Percentiles rank a stretch among this genome's conserved stretches.
These are phyloP conservation scores for Cephus nigrinus DNA, from an alignment of 2,888 invertebrate genomes.

Conservation along the genomic window DNA sequence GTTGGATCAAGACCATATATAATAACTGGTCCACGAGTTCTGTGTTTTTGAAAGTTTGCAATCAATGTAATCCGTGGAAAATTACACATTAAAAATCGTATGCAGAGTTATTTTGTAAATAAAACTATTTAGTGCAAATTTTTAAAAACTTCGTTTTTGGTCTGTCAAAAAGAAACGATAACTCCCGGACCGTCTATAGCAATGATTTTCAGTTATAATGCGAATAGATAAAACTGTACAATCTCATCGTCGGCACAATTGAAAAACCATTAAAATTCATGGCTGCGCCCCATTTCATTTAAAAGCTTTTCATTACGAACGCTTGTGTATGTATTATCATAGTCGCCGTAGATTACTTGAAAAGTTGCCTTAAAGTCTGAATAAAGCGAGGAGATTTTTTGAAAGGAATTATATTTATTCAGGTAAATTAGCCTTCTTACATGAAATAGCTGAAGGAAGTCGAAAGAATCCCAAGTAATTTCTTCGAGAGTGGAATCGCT, in stretches of 20 bases:
- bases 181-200: not conserved
- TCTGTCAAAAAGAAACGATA: not conserved
- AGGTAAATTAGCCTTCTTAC: not conserved
- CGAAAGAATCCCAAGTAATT: not conserved
- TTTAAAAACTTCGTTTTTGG: not conserved
- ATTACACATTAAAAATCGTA: too few species aligned
- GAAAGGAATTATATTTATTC: not conserved
- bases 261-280: not conserved
- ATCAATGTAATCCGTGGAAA: too few species aligned
- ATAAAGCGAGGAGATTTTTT: not conserved
- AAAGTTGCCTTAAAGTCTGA: not conserved
- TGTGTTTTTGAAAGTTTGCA: too few species aligned
- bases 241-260: too few species aligned
- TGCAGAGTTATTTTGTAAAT: too few species aligned
- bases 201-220: not conserved
- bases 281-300: not conserved
- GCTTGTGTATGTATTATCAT: not conserved
- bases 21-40: too few species aligned
- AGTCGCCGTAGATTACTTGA: not conserved
- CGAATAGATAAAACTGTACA: not conserved
- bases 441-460: not conserved
- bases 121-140: too few species aligned
- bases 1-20: too few species aligned
- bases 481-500: not conserved
- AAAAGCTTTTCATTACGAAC: not conserved